Conservation (phyloP, 2,888 invertebrate genomes). For the Tachina fera region DNA sequence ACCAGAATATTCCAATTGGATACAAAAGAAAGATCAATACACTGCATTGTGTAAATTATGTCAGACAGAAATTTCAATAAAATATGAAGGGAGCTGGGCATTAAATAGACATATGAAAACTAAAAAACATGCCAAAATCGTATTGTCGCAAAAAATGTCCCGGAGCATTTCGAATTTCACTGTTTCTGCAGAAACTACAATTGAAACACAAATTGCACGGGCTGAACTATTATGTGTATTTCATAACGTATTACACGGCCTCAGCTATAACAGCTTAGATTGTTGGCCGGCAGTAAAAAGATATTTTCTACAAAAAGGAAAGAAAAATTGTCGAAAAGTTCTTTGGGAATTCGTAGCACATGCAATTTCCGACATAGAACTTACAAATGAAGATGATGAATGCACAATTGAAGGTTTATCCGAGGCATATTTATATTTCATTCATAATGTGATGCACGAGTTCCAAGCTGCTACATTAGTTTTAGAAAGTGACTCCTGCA, state of each 20-base stretch:
- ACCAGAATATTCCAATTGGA: too few relatives aligned
- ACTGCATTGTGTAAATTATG: too few relatives aligned
- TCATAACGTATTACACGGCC: conserved; percentile 36
- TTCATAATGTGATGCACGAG: conserved; percentile 30
- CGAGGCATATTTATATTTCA: conserved; percentile 10
- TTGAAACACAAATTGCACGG: conserved; percentile 35
- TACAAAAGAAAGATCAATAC: too few relatives aligned
- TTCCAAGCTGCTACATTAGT: conserved; percentile 14
- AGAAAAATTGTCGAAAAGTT: conserved; percentile 19
- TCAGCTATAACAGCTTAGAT: conserved; percentile 4
- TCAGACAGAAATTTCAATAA: conserved; percentile 21
- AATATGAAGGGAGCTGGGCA: conserved; percentile 13
- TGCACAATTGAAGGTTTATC: conserved; percentile 36
- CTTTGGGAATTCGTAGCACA: conserved; percentile 40
- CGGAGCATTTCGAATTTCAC: conserved; percentile 33
- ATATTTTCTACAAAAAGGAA: conserved; percentile 18
- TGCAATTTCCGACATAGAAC: conserved; percentile 41
- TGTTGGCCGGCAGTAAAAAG: conserved; percentile 7
- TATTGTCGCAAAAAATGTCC: conserved; percentile 16
- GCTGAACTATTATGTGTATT: conserved; percentile 22
- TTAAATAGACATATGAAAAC: conserved; percentile 28
- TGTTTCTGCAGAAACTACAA: conserved; percentile 18
- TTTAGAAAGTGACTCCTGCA: conserved; percentile 17
- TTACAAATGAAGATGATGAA: conserved; percentile 45
- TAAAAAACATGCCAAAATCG: conserved; percentile 27